A percentile compares a stretch with the other conserved stretches of the same genome.
Conservation (phyloP, 2,888 invertebrate species). For the Crematogaster levior region DNA sequence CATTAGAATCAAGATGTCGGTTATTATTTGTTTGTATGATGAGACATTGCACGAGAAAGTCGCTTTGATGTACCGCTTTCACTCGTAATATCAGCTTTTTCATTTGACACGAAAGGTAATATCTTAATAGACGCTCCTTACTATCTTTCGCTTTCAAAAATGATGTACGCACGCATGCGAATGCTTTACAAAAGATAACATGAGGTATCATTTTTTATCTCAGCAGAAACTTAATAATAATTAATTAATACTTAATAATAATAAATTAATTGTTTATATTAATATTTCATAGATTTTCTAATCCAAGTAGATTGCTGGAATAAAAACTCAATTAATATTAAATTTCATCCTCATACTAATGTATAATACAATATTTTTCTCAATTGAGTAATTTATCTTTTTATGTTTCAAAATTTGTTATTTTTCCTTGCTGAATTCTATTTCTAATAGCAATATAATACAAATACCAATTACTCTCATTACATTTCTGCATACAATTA, state of each 20-base stretch:
- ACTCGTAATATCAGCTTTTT: conserved; percentile 77
- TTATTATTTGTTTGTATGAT: conserved; percentile 78
- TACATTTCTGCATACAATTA: background rate
- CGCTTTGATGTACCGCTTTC: conserved; percentile 77
- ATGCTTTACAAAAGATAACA: conserved; percentile 59
- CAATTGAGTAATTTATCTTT: background rate
- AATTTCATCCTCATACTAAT: background rate
- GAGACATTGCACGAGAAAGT: conserved; percentile 71
- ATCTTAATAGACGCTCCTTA: conserved; percentile 68
- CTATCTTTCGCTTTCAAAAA: conserved; percentile 68
- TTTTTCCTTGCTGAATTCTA: background rate
- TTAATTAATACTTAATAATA: background rate
- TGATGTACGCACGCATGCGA: conserved; percentile 56
- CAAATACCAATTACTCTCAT: background rate
- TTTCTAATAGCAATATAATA: background rate
- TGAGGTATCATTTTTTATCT: conserved; percentile 51
- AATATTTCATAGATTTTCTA: background rate
- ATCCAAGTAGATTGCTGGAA: background rate
- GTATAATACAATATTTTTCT: background rate
- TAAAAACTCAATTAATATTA: background rate
- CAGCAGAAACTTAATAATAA: background rate
- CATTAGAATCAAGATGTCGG: conserved; percentile 70
- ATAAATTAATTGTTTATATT: background rate
- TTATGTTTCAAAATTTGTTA: background rate
- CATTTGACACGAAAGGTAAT: conserved; percentile 79